A percentile compares a stretch with the other conserved stretches of the same genome.
These are phyloP conservation scores for Yponomeuta cagnagella DNA, from an alignment of 2,888 invertebrate genomes.

Conservation along the genomic window DNA sequence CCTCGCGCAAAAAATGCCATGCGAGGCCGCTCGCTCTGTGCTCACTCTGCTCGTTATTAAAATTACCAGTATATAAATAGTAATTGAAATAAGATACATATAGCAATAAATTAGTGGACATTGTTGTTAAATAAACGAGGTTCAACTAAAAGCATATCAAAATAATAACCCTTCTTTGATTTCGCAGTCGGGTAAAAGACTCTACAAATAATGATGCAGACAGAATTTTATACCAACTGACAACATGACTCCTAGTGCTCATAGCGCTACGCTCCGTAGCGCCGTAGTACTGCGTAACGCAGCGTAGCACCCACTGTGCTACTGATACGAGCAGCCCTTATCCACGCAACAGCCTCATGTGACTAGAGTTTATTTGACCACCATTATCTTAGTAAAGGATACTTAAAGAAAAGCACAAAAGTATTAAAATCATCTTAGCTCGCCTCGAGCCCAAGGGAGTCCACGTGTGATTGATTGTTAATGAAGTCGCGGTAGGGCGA, in stretches of 20 bases:
- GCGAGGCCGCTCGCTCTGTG: too few species aligned
- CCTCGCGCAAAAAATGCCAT: too few species aligned
- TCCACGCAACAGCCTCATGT: constrained; percentile 10
- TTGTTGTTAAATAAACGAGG: too few species aligned
- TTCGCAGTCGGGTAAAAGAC: background rate
- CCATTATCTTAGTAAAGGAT: constrained; percentile 2
- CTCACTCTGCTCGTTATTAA: too few species aligned
- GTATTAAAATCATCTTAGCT: background rate
- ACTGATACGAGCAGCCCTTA: constrained; percentile 14
- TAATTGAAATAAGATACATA: too few species aligned
- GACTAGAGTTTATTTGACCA: background rate
- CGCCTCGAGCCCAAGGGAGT: constrained; percentile 39
- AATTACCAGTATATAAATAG: too few species aligned
- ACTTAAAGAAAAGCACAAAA: background rate
- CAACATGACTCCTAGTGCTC: constrained; percentile 1
- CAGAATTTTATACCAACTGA: background rate
- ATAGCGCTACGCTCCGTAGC: constrained; percentile 8
- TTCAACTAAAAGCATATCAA: too few species aligned
- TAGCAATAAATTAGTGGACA: too few species aligned
- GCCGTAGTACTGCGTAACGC: constrained; percentile 15
- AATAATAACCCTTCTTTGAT: background rate
- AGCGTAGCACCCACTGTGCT: constrained; percentile 14
- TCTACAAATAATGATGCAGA: background rate
- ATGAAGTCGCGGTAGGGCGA: constrained; percentile 62
- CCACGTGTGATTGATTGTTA: constrained; percentile 70